These are phyloP conservation scores for Ctena decussata DNA, from an alignment of 2,888 invertebrate genomes.

Conservation along the genomic window DNA sequence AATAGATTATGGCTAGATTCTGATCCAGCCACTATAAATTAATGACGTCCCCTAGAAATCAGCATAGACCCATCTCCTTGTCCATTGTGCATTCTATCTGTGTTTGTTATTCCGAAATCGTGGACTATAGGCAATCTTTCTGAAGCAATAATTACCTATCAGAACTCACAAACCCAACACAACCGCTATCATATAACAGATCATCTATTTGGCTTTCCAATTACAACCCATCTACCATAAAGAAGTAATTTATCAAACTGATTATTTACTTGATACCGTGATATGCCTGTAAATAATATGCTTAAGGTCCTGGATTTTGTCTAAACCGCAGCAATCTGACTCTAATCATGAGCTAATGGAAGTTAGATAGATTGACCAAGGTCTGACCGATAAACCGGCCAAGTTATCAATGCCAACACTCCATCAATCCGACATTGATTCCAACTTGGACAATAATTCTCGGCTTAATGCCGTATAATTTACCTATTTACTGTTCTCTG, in stretches of 20 bases:
- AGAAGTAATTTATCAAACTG: not conserved
- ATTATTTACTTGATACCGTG: not conserved
- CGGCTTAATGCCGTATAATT: not conserved
- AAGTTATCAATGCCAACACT: not conserved
- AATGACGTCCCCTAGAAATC: too few species aligned
- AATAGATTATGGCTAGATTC: too few species aligned
- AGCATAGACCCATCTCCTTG: too few species aligned
- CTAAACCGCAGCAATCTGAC: not conserved
- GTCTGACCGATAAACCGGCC: not conserved
- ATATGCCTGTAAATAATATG: not conserved
- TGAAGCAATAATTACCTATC: not conserved
- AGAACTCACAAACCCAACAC: not conserved
- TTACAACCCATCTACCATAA: not conserved
- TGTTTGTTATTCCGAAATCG: too few species aligned
- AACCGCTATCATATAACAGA: not conserved
- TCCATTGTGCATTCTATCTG: too few species aligned
- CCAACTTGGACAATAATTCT: not conserved
- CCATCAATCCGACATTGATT: not conserved
- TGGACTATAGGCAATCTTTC: too few species aligned
- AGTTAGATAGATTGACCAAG: not conserved
- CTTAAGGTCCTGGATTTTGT: not conserved
- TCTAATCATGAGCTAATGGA: not conserved
- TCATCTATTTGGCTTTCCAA: conserved; percentile 4
- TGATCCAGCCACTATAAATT: too few species aligned
- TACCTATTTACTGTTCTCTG: too few species aligned